A percentile compares a stretch with the other conserved stretches of the same genome.
Evolutionary conservation across 2,113 vertebrate genomes (phyloP).

Genomic region (Stercorarius parasiticus): DNA sequence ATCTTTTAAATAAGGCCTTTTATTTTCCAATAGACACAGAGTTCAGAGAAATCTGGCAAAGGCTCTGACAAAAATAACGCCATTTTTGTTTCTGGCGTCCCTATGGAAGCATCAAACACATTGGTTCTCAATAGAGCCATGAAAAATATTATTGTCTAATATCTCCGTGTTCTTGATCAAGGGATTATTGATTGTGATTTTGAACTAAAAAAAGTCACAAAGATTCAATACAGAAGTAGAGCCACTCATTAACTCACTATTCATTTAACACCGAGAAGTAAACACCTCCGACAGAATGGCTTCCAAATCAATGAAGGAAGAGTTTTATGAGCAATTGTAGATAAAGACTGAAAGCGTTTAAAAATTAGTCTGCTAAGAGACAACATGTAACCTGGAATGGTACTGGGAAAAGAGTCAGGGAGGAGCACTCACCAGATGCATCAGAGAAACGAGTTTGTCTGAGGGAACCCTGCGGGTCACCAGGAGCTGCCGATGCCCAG

Average conservation of each 20-base stretch:
- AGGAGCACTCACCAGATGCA: accelerated
- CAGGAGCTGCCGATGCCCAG: accelerated
- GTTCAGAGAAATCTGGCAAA: background rate
- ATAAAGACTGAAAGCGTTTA: background rate
- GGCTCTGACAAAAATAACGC: background rate
- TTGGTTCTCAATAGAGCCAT: background rate
- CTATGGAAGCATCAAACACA: background rate
- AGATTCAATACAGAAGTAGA: background rate
- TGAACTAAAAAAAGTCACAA: background rate
- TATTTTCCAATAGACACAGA: background rate
- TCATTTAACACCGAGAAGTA: background rate
- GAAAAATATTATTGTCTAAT: background rate
- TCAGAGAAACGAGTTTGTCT: accelerated
- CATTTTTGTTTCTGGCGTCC: background rate
- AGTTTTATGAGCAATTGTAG: background rate
- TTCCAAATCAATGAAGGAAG: background rate
- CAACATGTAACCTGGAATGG: background rate
- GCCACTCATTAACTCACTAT: background rate
- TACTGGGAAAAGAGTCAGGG: background rate
- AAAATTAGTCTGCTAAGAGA: background rate
- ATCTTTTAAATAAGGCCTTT: background rate
- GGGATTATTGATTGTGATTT: background rate
- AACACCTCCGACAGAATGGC: accelerated
- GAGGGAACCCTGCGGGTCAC: accelerated
- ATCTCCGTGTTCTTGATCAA: background rate